A percentile compares a stretch with the other conserved stretches of the same genome.
These are phyloP conservation scores for Embiotoca jacksoni DNA, from an alignment of 2,113 vertebrate genomes.

Conservation along the genomic window DNA sequence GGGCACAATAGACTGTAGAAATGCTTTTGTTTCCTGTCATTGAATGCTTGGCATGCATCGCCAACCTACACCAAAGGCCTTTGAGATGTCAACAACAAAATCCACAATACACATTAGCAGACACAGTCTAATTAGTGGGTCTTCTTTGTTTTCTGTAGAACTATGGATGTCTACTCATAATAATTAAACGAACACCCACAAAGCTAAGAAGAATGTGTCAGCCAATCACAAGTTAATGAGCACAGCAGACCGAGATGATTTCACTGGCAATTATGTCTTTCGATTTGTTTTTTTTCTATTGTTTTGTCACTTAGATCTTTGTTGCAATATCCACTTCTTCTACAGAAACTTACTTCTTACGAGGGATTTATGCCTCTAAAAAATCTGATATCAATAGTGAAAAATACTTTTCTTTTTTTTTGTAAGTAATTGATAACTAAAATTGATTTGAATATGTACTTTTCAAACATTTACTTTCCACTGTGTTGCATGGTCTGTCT, in stretches of 20 bases:
- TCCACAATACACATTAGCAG: constrained; percentile 2
- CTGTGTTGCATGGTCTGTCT: not conserved
- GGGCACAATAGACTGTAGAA: not conserved
- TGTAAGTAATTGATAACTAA: not conserved
- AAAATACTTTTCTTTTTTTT: not conserved
- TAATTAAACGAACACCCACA: constrained; percentile 26
- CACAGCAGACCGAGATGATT: constrained; percentile 17
- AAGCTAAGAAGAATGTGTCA: constrained; percentile 7
- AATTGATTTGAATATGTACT: not conserved
- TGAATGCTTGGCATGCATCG: not conserved
- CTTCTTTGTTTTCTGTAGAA: constrained; percentile 23
- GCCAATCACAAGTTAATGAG: constrained; percentile 49
- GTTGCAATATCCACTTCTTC: not conserved
- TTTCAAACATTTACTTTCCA: not conserved
- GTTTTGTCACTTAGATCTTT: not conserved
- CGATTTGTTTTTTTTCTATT: not conserved
- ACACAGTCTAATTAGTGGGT: constrained; percentile 17
- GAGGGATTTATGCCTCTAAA: not conserved
- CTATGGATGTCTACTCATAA: constrained; percentile 15
- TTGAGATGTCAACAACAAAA: constrained; percentile 14
- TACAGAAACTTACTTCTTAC: too few relatives aligned
- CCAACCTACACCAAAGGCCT: not conserved
- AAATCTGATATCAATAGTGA: not conserved
- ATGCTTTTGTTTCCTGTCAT: constrained; percentile 2
- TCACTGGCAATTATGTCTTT: constrained; percentile 5